Evolutionary conservation across 2,888 invertebrate genomes (phyloP).

Genomic region (Brachynemurus nebulosus): DNA sequence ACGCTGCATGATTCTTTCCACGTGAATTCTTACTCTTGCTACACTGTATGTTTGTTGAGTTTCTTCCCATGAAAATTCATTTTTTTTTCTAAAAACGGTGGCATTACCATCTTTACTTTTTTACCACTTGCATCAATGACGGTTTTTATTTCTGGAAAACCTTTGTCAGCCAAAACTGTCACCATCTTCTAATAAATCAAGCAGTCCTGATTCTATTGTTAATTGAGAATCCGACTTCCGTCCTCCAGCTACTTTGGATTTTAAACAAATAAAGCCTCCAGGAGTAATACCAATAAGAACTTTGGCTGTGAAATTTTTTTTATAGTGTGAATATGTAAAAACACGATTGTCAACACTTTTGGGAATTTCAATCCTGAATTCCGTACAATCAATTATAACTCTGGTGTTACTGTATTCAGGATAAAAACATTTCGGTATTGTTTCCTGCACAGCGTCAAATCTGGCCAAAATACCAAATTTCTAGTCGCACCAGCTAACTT

Average conservation of each 20-base stretch:
- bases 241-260: conserved; percentile 14
- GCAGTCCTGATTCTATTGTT: conserved; percentile 13
- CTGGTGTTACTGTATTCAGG: conserved; percentile 9
- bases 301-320: conserved; percentile 15
- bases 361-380: conserved; percentile 10
- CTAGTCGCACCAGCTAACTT: conserved; percentile 9
- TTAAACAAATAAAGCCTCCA: conserved; percentile 14
- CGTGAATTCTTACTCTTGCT: conserved; percentile 8
- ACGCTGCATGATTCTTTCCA: conserved; percentile 9
- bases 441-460: conserved; percentile 6
- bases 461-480: conserved; percentile 13
- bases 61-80: conserved; percentile 10
- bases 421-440: too few species aligned
- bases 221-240: conserved; percentile 14
- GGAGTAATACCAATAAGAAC: conserved; percentile 16
- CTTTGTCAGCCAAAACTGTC: too few species aligned
- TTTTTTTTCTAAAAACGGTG: conserved; percentile 11
- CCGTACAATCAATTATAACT: conserved; percentile 12
- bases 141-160: conserved; percentile 10
- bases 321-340: conserved; percentile 11
- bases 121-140: conserved; percentile 10
- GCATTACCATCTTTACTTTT: conserved; percentile 11
- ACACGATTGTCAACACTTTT: too few species aligned
- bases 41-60: conserved; percentile 10
- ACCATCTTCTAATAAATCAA: conserved; percentile 11